These are phyloP conservation scores for Lycaena phlaeas DNA, from an alignment of 2,888 invertebrate species.

Conservation along the genomic window DNA sequence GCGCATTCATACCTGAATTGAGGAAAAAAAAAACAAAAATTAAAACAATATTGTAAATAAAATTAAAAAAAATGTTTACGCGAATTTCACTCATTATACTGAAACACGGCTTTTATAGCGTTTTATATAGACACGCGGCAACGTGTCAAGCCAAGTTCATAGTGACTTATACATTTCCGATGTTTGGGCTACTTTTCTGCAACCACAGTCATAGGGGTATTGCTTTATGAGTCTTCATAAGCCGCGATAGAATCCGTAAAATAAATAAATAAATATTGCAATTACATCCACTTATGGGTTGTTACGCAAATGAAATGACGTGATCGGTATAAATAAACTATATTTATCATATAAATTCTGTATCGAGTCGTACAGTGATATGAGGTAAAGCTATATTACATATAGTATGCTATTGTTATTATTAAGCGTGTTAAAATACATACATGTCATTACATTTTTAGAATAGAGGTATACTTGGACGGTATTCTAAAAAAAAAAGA, in stretches of 20 bases:
- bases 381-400: not conserved
- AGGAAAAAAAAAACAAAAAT: slow-evolving; percentile 33
- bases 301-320: not conserved
- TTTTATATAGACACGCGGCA: no score
- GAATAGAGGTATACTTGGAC: not conserved
- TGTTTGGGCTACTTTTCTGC: no score
- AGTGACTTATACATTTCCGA: no score
- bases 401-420: not conserved
- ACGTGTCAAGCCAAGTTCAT: no score
- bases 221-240: no score
- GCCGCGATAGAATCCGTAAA: no score
- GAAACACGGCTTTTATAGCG: no score
- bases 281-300: slow-evolving; percentile 16
- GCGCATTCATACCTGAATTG: slow-evolving; percentile 65
- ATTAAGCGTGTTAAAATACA: not conserved
- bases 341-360: not conserved
- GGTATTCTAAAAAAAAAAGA: no score
- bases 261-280: slow-evolving; percentile 18
- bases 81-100: no score
- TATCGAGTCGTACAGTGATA: not conserved
- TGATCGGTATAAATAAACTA: not conserved
- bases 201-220: no score
- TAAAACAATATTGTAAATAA: slow-evolving; percentile 26
- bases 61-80: slow-evolving; percentile 17
- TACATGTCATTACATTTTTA: no score